A percentile compares a stretch with the other conserved stretches of the same genome.
These are phyloP conservation scores for Actenoides hombroni DNA, from an alignment of 2,113 vertebrate species.

Conservation along the genomic window DNA sequence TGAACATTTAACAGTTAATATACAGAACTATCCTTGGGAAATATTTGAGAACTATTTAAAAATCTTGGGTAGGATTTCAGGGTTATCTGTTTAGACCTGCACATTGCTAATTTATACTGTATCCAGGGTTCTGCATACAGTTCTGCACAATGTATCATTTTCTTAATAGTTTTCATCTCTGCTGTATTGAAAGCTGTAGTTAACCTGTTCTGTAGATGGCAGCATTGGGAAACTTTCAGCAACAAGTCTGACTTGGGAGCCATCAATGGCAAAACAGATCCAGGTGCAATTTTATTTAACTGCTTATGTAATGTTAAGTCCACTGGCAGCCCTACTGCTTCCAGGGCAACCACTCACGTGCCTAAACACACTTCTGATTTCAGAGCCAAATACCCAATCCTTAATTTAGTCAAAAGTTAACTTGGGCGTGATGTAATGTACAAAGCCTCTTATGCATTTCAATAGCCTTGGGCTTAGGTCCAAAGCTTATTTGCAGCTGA, in stretches of 20 bases:
- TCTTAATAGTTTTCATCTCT: neutral
- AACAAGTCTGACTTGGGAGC: neutral
- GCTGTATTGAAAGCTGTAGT: neutral
- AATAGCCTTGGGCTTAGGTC: neutral
- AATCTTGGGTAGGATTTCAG: neutral
- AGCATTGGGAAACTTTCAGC: conserved; percentile 58
- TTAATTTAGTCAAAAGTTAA: neutral
- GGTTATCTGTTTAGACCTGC: neutral
- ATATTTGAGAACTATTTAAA: neutral
- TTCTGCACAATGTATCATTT: neutral
- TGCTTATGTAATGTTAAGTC: rapidly evolving
- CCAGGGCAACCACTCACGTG: neutral
- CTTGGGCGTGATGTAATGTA: neutral
- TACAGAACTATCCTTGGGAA: neutral
- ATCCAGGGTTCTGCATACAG: neutral
- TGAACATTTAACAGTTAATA: neutral
- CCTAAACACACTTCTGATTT: neutral
- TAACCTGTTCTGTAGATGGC: conserved; percentile 58
- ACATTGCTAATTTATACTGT: neutral
- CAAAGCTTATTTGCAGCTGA: neutral
- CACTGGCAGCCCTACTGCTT: neutral
- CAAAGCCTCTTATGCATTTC: neutral
- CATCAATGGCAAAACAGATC: neutral
- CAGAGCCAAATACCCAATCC: neutral
- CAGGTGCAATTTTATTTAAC: neutral